phyloP scores from a whole-genome alignment of 2,888 invertebrate genomes.

The Orthosia gracilis region DNA sequence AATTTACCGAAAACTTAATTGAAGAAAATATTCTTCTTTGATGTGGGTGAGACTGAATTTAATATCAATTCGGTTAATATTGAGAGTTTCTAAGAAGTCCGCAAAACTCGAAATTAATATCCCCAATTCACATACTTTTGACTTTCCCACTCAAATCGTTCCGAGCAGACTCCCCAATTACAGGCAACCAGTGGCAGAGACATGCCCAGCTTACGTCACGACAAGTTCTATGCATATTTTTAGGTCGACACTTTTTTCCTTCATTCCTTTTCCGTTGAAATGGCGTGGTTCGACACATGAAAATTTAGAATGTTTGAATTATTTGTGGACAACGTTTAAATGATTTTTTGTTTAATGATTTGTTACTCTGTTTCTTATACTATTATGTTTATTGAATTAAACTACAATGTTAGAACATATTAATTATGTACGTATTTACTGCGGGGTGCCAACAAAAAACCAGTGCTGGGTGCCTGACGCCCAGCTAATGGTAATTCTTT shows the following conservation, averaged over 20 bases:
- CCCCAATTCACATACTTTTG: constrained; percentile 25
- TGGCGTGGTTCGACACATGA: background rate
- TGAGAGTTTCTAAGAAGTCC: constrained; percentile 44
- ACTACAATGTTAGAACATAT: no score
- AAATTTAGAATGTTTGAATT: background rate
- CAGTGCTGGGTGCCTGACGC: no score
- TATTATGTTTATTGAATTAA: background rate
- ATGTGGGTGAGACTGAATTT: constrained; percentile 23
- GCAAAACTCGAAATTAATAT: constrained; percentile 46
- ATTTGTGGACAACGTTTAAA: background rate
- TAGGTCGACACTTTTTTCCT: background rate
- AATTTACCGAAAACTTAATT: constrained; percentile 30
- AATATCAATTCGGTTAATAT: constrained; percentile 45
- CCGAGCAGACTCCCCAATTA: constrained; percentile 29
- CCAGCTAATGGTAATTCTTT: no score
- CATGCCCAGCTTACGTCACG: constrained; percentile 37
- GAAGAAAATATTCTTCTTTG: constrained; percentile 38
- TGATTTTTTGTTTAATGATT: background rate
- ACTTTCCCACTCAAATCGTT: constrained; percentile 26
- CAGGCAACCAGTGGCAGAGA: constrained; percentile 5
- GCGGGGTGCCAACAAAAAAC: no score
- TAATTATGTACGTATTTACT: no score
- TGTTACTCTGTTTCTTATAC: background rate
- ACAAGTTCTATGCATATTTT: background rate
- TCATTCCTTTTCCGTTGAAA: background rate